Base-by-base conservation (phyloP, 2,797 vertebrate genomes). In the Coluber constrictor region DNA sequence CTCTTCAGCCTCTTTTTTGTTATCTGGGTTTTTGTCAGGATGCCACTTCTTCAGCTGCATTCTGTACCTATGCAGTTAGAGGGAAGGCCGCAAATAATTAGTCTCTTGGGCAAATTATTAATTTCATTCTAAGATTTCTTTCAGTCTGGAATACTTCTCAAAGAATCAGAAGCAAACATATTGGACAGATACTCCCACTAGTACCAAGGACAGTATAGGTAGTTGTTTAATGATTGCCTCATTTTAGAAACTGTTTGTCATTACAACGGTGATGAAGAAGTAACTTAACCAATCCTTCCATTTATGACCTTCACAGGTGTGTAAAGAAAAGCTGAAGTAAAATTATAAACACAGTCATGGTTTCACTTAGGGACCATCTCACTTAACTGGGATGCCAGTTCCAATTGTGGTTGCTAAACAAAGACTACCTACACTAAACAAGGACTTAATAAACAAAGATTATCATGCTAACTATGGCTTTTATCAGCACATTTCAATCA, bases 11-110 rank as follows among this genome's bases (percentile, higher is more conserved):
- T 98, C 97, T 8, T 98, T 98, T 95, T 98, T 98, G 96, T 98
- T 98, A 95, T 98, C 98, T 86, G 98, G 98, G 95, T 98, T 98
- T 97, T 98, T 98, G 96, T 98, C 98, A 61, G 98, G 98, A 93
- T 98, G 98, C 98, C 98, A 98, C 93, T 97, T 98, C 92, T 98
- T 95, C 11, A 98, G 98, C 93, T 97, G 95, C 94, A 98, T 98
- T 86, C 98, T 98, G 96, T 98, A 98, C 18, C 98, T 98, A 87
- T 60, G 61, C 57, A 47, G 3, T 88, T 91, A 79, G 23, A 88
- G 57, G n/a, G 88, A 93, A 93, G 51, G 54, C 25, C 10, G 55
- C 18, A 66, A 86, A 63, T 32, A 63, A 61, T 93, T 25, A 79
- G 29, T 56, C 87, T 47, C 56, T 9, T 63, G 18, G n/a, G 12